A percentile compares a stretch with the other conserved stretches of the same genome.
Conservation (phyloP, 1,140 invertebrate species). For the Hycleus phaleratus region DNA sequence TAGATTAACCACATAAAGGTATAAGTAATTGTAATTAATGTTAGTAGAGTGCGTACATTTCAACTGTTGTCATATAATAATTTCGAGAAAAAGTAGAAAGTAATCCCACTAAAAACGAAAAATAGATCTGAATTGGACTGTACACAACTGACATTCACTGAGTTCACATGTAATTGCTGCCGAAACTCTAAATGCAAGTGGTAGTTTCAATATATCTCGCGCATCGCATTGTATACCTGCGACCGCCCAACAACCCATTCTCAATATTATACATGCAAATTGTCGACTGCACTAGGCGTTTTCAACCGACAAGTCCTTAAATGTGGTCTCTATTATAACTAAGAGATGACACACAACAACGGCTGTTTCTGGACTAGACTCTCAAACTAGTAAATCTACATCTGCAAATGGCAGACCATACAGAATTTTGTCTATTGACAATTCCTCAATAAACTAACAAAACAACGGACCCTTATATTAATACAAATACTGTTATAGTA, state of each 20-base stretch:
- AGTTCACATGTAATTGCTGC: conserved; percentile 25
- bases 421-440: conserved; percentile 1
- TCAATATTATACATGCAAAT: conserved; percentile 24
- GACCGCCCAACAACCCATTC: too few species aligned
- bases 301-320: conserved; percentile 20
- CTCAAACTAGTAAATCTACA: conserved; percentile 18
- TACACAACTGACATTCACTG: conserved; percentile 6
- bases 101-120: conserved; percentile 31
- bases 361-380: conserved; percentile 15
- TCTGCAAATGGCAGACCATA: conserved; percentile 19
- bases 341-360: conserved; percentile 4
- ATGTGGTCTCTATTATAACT: conserved; percentile 17
- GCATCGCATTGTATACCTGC: too few species aligned
- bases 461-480: too few species aligned
- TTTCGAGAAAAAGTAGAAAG: conserved; percentile 18
- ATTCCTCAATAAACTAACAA: neutral
- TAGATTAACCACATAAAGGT: conserved; percentile 27
- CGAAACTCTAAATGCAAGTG: conserved; percentile 15
- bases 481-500: too few species aligned
- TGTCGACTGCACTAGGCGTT: conserved; percentile 19
- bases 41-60: conserved; percentile 17
- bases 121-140: conserved; percentile 17
- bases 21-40: conserved; percentile 28
- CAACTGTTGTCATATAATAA: conserved; percentile 21
- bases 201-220: conserved; percentile 9